Conservation (phyloP, 2,113 vertebrate species). For the Podarcis muralis region DNA sequence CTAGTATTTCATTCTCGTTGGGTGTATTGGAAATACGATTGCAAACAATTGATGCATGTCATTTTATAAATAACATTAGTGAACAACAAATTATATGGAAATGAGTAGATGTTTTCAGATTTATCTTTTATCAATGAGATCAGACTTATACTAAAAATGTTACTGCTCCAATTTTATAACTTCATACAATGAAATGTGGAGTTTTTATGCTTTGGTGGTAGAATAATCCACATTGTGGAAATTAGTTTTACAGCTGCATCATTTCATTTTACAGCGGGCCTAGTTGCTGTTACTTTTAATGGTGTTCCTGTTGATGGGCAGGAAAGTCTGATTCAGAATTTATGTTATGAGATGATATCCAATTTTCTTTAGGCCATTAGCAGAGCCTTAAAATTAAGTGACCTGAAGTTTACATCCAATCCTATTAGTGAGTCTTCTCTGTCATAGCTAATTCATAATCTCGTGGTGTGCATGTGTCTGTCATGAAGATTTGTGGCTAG, state of each 20-base stretch:
- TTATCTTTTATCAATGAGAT: slow-evolving; percentile 40
- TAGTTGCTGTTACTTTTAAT: slow-evolving; percentile 56
- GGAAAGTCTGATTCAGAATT: slow-evolving; percentile 58
- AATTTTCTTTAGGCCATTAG: slow-evolving; percentile 52
- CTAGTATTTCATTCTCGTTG: neutral
- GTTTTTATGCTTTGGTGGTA: slow-evolving; percentile 53
- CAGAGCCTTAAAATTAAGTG: slow-evolving; percentile 65
- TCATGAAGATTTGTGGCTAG: slow-evolving; percentile 57
- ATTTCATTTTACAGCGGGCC: slow-evolving; percentile 64
- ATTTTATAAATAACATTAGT: slow-evolving; percentile 37
- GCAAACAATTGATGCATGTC: neutral
- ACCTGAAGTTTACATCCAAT: slow-evolving; percentile 61
- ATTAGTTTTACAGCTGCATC: slow-evolving; percentile 54
- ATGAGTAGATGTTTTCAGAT: slow-evolving; percentile 26
- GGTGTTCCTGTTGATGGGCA: slow-evolving; percentile 56
- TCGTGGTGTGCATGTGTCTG: slow-evolving; percentile 55
- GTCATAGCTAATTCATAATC: slow-evolving; percentile 66
- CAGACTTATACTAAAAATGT: slow-evolving; percentile 48
- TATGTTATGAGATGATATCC: slow-evolving; percentile 53
- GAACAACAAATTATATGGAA: slow-evolving; percentile 12
- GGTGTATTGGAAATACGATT: neutral
- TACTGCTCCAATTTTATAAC: slow-evolving; percentile 51
- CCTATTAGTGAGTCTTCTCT: slow-evolving; percentile 63
- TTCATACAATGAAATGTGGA: slow-evolving; percentile 49
- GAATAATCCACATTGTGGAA: slow-evolving; percentile 39